A percentile compares a stretch with the other conserved stretches of the same genome.
Evolutionary conservation across 1,140 invertebrate genomes (phyloP).

Genomic region (Wiebesia pumilae): DNA sequence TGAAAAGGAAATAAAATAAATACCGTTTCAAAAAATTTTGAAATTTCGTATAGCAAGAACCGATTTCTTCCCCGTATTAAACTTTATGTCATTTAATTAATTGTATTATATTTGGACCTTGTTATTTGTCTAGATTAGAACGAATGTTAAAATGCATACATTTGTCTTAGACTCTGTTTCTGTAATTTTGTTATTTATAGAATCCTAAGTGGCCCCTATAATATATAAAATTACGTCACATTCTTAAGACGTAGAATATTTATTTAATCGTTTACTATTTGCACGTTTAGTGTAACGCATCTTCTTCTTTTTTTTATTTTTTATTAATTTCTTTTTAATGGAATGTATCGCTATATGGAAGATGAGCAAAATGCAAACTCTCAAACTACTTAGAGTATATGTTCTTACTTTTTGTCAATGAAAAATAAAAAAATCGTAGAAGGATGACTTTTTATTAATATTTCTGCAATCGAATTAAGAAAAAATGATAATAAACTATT

Average conservation of each 20-base stretch:
- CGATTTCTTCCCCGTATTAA: neutral
- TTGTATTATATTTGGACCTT: neutral
- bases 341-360: constrained; percentile 74
- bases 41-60: neutral
- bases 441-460: neutral
- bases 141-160: constrained; percentile 1
- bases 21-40: neutral
- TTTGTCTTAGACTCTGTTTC: neutral
- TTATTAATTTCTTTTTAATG: constrained; percentile 63
- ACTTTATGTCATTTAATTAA: constrained; percentile 21
- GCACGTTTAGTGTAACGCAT: constrained; percentile 19
- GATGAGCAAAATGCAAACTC: constrained; percentile 61
- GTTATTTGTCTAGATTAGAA: neutral
- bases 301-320: constrained; percentile 35
- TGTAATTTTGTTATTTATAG: neutral
- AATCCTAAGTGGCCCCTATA: neutral
- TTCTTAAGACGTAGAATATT: neutral
- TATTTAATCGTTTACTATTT: neutral
- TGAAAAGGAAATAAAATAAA: neutral
- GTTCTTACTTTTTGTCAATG: neutral
- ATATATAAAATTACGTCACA: constrained; percentile 7
- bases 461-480: neutral
- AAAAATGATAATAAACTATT: constrained; percentile 14
- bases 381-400: neutral
- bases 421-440: neutral